Conservation (phyloP, 2,113 vertebrate species). For the Corythaixoides concolor region DNA sequence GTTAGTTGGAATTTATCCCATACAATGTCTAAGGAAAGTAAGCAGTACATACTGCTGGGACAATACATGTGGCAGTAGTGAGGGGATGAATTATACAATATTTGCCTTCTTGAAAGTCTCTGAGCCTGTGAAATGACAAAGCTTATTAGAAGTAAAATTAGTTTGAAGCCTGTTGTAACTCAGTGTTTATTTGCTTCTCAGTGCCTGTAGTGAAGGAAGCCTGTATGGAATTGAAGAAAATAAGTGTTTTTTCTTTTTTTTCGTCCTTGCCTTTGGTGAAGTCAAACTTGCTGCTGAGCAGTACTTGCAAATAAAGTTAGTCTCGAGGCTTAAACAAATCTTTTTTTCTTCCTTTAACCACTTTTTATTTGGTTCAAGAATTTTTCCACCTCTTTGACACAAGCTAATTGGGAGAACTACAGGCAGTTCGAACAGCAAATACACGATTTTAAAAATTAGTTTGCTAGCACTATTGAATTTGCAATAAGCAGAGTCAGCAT, state of each 20-base stretch:
- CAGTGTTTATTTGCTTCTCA: neutral
- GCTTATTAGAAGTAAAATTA: neutral
- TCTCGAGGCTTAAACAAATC: slow-evolving; percentile 55
- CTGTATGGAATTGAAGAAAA: neutral
- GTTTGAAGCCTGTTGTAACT: neutral
- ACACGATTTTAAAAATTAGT: slow-evolving; percentile 74
- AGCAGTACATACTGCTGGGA: neutral
- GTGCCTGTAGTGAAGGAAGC: neutral
- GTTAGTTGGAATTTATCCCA: neutral
- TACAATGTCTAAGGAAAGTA: neutral
- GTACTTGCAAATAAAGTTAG: slow-evolving; percentile 39
- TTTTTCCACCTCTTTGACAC: slow-evolving; percentile 58
- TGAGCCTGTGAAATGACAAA: neutral
- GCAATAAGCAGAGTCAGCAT: slow-evolving; percentile 77
- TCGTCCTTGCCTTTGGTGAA: slow-evolving; percentile 12
- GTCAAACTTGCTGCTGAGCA: slow-evolving; percentile 1
- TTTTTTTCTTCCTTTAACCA: slow-evolving; percentile 60
- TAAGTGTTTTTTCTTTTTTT: neutral
- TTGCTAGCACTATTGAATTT: slow-evolving; percentile 79
- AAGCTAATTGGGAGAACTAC: slow-evolving; percentile 72
- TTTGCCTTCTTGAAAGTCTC: neutral
- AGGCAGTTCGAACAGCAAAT: slow-evolving; percentile 69
- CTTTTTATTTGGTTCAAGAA: slow-evolving; percentile 37
- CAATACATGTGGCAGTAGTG: accelerated
- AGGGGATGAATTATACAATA: neutral